Base-by-base conservation (phyloP, 2,888 invertebrate genomes). In the Frankliniella intonsa region DNA sequence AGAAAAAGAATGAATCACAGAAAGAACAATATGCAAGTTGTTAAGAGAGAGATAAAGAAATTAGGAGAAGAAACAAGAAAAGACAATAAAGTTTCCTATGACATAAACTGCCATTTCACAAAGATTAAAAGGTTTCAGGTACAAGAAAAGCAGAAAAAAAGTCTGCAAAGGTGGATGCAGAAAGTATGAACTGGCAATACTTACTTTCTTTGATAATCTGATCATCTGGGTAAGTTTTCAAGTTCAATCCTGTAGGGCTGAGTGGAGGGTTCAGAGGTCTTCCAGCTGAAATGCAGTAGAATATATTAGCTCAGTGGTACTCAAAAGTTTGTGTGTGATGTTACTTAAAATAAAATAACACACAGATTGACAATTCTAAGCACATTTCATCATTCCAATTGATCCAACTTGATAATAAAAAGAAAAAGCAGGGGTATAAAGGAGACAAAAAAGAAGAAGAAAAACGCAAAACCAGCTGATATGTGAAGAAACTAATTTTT, bases 141-240 rank as follows among this genome's bases (percentile, higher is more conserved):
- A 27, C 12, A 12, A 55, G 55, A 17, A 8, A 8, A 55, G 17
- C 14, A 17, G 17, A 55, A 17, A 55, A 55, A 55, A 17, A 17
- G 17, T 12, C 12, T 2, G 1, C 12, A 14, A 55, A 55, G 7
- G 55, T 5, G 9, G 55, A 55, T 1, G 17, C 14, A 17, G 17
- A 55, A 17, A 12, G 17, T 14, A 55, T 55, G 17, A 3, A 17
- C 14, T 27, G 50, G 19, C 17, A 65, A 82, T 86, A 92, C 95
- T 94, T 89, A 96, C 96, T 94, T 91, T 94, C 93, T 92, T 94
- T 93, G 84, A 96, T 93, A 80, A 91, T 91, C 88, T 96, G 95
- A 51, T 92, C 91, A 50, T 89, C 89, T 0, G 96, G 96, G 86
- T 95, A 94, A 0, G 94, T 94, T 87, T 90, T 93, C 84, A 97